Conservation (phyloP, 92 coral and sea anemone genomes). For the Palythoa grandis region DNA sequence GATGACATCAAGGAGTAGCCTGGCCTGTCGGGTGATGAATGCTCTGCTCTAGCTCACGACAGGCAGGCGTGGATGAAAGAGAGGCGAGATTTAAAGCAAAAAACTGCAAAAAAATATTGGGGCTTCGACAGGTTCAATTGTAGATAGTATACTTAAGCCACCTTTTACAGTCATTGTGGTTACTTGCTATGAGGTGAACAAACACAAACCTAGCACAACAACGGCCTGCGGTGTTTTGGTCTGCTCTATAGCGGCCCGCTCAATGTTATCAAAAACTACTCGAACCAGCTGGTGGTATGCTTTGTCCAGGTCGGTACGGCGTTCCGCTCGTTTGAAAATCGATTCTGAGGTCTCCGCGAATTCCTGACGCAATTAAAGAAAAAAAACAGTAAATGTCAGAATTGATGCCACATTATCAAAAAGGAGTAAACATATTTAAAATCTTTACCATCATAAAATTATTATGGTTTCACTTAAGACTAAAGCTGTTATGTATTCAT, state of each 20-base stretch:
- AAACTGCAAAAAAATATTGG: too few species aligned
- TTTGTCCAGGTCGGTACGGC: conserved; percentile 93
- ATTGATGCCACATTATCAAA: not conserved
- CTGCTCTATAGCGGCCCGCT: conserved; percentile 90
- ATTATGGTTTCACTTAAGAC: too few species aligned
- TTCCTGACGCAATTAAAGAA: conserved; percentile 52
- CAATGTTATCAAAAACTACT: conserved; percentile 87
- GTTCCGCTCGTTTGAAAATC: conserved; percentile 95
- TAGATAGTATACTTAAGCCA: too few species aligned
- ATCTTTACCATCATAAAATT: too few species aligned
- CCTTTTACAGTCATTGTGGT: too few species aligned
- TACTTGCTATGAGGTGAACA: too few species aligned
- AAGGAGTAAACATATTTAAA: not conserved
- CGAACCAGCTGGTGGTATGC: conserved; percentile 84
- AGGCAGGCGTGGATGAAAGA: too few species aligned
- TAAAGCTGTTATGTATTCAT: too few species aligned
- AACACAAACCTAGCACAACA: conserved; percentile 81
- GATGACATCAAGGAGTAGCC: too few species aligned
- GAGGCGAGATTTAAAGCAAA: not conserved
- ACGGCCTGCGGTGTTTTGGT: conserved; percentile 93
- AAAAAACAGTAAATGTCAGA: not conserved
- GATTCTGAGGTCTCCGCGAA: conserved; percentile 91
- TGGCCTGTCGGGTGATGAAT: too few species aligned
- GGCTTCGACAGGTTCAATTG: too few species aligned
- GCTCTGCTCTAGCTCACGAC: too few species aligned